phyloP scores from a whole-genome alignment of 1,140 invertebrate species.

The Ostrea denselamellosa region DNA sequence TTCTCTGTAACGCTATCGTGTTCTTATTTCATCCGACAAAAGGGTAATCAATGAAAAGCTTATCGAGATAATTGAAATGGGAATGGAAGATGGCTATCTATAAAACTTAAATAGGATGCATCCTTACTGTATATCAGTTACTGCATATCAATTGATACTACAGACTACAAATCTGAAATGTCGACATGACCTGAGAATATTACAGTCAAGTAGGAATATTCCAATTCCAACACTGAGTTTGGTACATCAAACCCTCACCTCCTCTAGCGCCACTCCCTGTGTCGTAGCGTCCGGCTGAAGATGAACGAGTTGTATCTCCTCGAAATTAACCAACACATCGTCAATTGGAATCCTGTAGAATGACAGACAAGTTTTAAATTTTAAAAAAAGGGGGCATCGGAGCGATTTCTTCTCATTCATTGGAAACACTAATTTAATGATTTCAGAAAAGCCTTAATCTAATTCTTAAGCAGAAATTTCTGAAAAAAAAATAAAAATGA shows the following conservation, averaged over 20 bases:
- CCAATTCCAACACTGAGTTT: too few species aligned
- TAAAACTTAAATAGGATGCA: neutral
- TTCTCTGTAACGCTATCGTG: neutral
- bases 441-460: too few species aligned
- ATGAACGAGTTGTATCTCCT: constrained; percentile 74
- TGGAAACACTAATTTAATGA: neutral
- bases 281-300: constrained; percentile 72
- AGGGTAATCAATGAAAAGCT: neutral
- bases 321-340: constrained; percentile 74
- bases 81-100: neutral
- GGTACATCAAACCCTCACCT: constrained; percentile 55
- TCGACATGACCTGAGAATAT: too few species aligned
- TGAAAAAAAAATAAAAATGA: neutral
- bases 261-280: constrained; percentile 65
- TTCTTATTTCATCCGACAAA: neutral
- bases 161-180: too few species aligned
- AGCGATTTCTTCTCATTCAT: neutral
- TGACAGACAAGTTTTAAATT: neutral
- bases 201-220: too few species aligned
- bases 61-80: neutral
- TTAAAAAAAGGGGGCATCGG: neutral
- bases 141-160: too few species aligned
- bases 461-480: too few species aligned
- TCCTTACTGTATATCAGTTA: too few species aligned
- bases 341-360: constrained; percentile 72